Base-by-base conservation (phyloP, 1,140 invertebrate genomes). In the Pogonognathellus flavescens region DNA sequence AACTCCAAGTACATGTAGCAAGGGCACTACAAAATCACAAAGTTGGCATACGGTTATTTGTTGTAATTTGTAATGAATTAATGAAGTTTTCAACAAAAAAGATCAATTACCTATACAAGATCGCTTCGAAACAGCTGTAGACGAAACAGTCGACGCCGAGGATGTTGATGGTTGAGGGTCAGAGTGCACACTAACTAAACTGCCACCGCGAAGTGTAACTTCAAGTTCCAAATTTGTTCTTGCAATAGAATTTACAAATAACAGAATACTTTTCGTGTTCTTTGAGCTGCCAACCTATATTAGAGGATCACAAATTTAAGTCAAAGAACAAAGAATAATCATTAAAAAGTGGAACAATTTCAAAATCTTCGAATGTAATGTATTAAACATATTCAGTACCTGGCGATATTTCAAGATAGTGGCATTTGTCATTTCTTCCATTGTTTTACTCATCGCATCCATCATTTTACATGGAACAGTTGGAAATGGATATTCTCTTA, bases 171-270 rank as follows among this genome's bases (percentile, higher is more conserved):
- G 90, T 52, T 87, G 88, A 50, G 85, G 87, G 80, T 87, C 89
- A 84, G 80, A 87, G 70, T 50, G 87, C 49, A 84, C 72, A 20
- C 81, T 70, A 9, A 86, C 93, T 11, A 97, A 91, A 1, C 93
- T 93, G n/a, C 96, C 96, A 53, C 95, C 95, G 57, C 95, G 93
- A 90, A 97, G 96, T 53, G 97, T 94, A 57, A 98, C 92, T 91
- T 98, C 97, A 80, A 97, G 93, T 92, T 98, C 97, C 57, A 98
- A 92, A 92, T 98, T 98, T 41, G 96, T 97, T 87, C 97, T 93
- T 20, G 96, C 96, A 59, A 98, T 95, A 22, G 97, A 98, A 86
- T 94, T 95, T 25, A 98, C 94, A 91, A 98, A 98, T 55, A 97
- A 92, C 89, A 97, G 95, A 50, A 97, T 92, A 90, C 94, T 95